These are phyloP conservation scores for Leucophora obtusa DNA, from an alignment of 2,888 invertebrate genomes.

Conservation along the genomic window DNA sequence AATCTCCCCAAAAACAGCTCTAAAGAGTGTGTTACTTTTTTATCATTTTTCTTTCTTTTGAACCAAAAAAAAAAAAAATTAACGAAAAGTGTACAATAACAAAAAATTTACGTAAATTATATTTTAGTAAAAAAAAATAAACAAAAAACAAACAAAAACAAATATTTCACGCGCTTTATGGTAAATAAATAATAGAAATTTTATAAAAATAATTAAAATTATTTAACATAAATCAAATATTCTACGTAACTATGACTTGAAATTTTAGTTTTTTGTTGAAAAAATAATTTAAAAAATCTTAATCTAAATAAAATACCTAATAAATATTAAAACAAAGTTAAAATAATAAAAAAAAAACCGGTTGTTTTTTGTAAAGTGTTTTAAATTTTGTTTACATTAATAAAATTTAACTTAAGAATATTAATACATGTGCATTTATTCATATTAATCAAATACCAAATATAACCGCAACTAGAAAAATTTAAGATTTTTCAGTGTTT, in stretches of 20 bases:
- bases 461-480: no score
- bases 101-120: slow-evolving; percentile 11
- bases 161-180: slow-evolving; percentile 26
- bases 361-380: no score
- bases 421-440: no score
- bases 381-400: no score
- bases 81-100: background rate
- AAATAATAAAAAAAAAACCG: no score
- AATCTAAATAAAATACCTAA: no score
- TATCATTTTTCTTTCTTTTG: slow-evolving; percentile 24
- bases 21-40: slow-evolving; percentile 11
- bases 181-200: slow-evolving; percentile 1
- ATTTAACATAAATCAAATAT: background rate
- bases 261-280: no score
- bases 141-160: slow-evolving; percentile 13
- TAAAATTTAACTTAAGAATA: no score
- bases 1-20: slow-evolving; percentile 5
- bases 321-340: no score
- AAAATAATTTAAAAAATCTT: no score
- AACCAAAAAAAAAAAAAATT: background rate
- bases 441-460: no score
- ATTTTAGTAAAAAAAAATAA: slow-evolving; percentile 5
- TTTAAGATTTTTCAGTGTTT: no score
- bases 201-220: background rate
- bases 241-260: background rate